A percentile compares a stretch with the other conserved stretches of the same genome.
Conservation (phyloP, 2,797 vertebrate species). For the Naso thynnoides region DNA sequence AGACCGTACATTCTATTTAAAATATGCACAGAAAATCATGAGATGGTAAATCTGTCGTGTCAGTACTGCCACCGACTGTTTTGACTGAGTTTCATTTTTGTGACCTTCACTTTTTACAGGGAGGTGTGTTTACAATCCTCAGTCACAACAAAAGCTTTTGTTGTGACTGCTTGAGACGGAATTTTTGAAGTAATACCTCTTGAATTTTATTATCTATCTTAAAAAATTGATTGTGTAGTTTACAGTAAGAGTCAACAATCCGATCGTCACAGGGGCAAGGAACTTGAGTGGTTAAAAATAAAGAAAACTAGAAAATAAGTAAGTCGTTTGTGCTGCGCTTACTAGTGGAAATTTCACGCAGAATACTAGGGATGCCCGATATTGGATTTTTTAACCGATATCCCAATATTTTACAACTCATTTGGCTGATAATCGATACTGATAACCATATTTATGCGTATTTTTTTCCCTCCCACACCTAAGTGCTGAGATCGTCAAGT, state of each 20-base stretch:
- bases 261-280: not conserved
- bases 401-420: too few species aligned
- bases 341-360: too few species aligned
- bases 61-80: not conserved
- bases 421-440: too few species aligned
- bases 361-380: too few species aligned
- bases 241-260: not conserved
- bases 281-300: too few species aligned
- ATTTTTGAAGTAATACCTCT: not conserved
- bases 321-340: too few species aligned
- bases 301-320: not conserved
- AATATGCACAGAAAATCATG: not conserved
- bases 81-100: not conserved
- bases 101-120: constrained; percentile 2
- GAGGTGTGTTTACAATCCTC: not conserved
- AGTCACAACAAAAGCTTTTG: not conserved
- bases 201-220: not conserved
- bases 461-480: too few species aligned
- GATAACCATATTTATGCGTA: too few species aligned
- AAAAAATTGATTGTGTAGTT: not conserved
- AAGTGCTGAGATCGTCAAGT: too few species aligned
- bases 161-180: not conserved
- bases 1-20: not conserved
- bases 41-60: not conserved
- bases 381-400: too few species aligned